A percentile compares a stretch with the other conserved stretches of the same genome.
Evolutionary conservation across 2,888 invertebrate species (phyloP).

Genomic region (Ramazzottius varieornatus): DNA sequence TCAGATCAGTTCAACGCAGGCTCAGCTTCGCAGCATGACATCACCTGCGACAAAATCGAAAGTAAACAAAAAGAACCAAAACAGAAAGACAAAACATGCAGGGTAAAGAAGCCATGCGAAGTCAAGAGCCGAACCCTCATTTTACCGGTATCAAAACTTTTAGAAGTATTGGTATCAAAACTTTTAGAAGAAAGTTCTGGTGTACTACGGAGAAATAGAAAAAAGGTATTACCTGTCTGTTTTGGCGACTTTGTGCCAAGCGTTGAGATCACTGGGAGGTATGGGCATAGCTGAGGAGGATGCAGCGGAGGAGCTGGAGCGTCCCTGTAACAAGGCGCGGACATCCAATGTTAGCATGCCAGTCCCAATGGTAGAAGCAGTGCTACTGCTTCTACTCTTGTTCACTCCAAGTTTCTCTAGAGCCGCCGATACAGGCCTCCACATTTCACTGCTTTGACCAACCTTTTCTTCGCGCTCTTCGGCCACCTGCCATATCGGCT

Average conservation of each 20-base stretch:
- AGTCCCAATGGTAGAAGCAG: too few species aligned
- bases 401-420: too few species aligned
- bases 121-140: neutral
- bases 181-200: too few species aligned
- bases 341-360: too few species aligned
- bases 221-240: slow-evolving; percentile 36
- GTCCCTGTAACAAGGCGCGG: neutral
- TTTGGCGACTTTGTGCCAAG: slow-evolving; percentile 89
- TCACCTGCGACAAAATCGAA: neutral
- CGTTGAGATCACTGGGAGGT: slow-evolving; percentile 11
- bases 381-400: too few species aligned
- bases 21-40: too few species aligned
- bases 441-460: too few species aligned
- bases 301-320: neutral
- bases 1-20: too few species aligned
- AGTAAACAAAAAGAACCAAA: neutral
- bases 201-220: neutral
- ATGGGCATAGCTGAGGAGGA: too few species aligned
- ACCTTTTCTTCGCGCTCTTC: slow-evolving; percentile 82
- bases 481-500: slow-evolving; percentile 90
- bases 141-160: too few species aligned
- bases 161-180: too few species aligned
- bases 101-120: neutral
- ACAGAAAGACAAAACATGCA: neutral
- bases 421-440: too few species aligned